Evolutionary conservation across 1,140 invertebrate species (phyloP).

Genomic region (Rhagoletis zephyria): DNA sequence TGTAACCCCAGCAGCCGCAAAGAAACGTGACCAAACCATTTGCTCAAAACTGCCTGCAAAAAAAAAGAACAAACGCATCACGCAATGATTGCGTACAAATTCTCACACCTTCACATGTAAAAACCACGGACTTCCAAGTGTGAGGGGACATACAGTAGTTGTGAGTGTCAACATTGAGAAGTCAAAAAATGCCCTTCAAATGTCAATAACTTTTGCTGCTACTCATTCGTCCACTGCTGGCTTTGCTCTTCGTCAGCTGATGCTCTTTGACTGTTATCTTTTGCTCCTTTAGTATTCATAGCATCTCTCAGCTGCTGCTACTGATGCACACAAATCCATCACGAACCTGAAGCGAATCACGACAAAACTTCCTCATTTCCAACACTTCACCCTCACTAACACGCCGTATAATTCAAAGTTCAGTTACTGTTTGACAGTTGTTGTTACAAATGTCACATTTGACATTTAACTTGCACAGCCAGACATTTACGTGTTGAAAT

Average conservation of each 20-base stretch:
- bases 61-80: not conserved
- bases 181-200: slow-evolving; percentile 25
- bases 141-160: not conserved
- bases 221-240: not conserved
- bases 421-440: slow-evolving; percentile 14
- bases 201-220: slow-evolving; percentile 17
- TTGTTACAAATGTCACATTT: slow-evolving; percentile 49
- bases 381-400: not conserved
- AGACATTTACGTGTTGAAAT: slow-evolving; percentile 26
- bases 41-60: not conserved
- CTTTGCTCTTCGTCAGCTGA: slow-evolving; percentile 1
- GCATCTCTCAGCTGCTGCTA: not conserved
- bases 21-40: slow-evolving; percentile 6
- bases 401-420: not conserved
- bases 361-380: no score
- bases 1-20: slow-evolving; percentile 30
- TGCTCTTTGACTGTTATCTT: not conserved
- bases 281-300: slow-evolving; percentile 7
- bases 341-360: not conserved
- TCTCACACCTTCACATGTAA: not conserved
- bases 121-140: not conserved
- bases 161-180: slow-evolving; percentile 8
- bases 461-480: slow-evolving; percentile 44
- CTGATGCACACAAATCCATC: slow-evolving; percentile 31
- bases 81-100: not conserved